These are phyloP conservation scores for Moxostoma hubbsi DNA, from an alignment of 2,797 vertebrate genomes.

Conservation along the genomic window DNA sequence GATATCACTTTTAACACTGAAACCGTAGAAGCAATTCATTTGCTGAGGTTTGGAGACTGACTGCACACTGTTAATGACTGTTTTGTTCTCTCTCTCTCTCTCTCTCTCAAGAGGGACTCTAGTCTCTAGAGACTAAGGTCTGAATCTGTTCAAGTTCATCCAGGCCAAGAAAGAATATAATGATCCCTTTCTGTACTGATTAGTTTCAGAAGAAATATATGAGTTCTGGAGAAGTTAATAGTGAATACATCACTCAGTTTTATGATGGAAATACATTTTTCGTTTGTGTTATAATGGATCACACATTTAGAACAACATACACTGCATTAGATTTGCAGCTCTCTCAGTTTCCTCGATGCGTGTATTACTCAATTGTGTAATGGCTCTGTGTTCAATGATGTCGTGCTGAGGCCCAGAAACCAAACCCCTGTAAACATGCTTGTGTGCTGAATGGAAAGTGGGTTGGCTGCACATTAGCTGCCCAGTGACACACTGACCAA, in stretches of 20 bases:
- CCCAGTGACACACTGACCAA: conserved; percentile 54
- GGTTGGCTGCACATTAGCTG: conserved; percentile 64
- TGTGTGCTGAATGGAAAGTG: conserved; percentile 64
- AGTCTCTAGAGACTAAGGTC: not conserved
- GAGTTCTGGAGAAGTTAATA: not conserved
- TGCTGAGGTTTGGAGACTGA: not conserved
- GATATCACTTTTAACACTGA: no score
- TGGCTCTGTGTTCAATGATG: not conserved
- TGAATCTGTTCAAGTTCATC: not conserved
- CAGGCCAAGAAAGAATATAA: not conserved
- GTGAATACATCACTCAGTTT: not conserved
- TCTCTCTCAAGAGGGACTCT: not conserved
- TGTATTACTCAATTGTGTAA: not conserved
- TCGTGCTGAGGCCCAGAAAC: conserved; percentile 28
- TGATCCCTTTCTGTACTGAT: not conserved
- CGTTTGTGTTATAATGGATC: not conserved
- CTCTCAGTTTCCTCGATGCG: not conserved
- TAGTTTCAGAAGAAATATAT: not conserved
- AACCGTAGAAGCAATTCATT: no score
- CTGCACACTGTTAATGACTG: not conserved
- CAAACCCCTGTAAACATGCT: conserved; percentile 46
- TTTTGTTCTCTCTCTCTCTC: conserved; percentile 11
- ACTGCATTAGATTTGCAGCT: not conserved
- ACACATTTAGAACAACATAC: not conserved
- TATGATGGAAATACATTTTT: not conserved